Conservation (phyloP, 2,797 vertebrate genomes). For the Channa striata region DNA sequence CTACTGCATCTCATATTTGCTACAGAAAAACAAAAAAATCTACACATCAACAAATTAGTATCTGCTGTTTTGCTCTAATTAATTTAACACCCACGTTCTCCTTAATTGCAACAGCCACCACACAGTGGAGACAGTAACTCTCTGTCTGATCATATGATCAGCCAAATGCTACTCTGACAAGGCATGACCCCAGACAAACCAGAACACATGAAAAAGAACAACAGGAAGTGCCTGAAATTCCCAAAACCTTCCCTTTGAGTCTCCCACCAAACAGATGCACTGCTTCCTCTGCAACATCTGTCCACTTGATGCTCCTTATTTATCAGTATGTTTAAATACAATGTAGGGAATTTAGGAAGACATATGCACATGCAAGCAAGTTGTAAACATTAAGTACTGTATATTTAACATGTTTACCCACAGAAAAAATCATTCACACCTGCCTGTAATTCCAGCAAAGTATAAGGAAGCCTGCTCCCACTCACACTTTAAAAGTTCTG, state of each 20-base stretch:
- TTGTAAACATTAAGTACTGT: background rate
- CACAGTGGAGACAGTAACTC: slow-evolving; percentile 3
- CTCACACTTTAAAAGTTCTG: slow-evolving; percentile 47
- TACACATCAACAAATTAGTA: background rate
- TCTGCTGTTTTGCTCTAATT: background rate
- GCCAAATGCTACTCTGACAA: background rate
- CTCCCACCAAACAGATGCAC: slow-evolving; percentile 29
- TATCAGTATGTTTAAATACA: background rate
- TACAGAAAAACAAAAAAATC: background rate
- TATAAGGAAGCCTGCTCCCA: slow-evolving; percentile 55
- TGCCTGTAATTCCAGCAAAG: slow-evolving; percentile 41
- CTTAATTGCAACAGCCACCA: background rate
- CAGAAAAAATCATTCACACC: background rate
- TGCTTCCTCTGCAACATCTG: slow-evolving; percentile 11
- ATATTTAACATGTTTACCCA: background rate
- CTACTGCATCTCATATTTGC: background rate
- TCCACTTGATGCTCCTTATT: slow-evolving; percentile 3
- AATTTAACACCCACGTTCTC: background rate
- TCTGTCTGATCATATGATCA: slow-evolving; percentile 1
- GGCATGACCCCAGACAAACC: background rate
- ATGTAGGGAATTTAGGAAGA: background rate
- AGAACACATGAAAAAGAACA: background rate
- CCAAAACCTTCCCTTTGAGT: background rate
- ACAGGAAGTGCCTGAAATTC: slow-evolving; percentile 27
- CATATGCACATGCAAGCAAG: slow-evolving; percentile 9